Conservation (phyloP, 2,113 vertebrate genomes). For the Rhombomys opimus region DNA sequence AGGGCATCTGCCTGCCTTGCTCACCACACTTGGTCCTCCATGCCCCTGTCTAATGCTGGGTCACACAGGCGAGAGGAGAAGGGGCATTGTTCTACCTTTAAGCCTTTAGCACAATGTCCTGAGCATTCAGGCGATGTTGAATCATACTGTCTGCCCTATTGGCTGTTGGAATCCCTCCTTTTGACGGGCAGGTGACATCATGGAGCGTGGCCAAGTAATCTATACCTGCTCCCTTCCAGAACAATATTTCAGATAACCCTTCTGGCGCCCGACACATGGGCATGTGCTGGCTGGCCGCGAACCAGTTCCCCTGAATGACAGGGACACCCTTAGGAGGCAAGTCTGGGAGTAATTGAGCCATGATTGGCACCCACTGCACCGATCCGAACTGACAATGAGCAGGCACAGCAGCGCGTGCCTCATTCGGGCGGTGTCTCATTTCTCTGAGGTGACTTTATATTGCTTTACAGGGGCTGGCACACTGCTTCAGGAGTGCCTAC, state of each 20-base stretch:
- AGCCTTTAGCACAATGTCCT: neutral
- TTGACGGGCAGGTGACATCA: neutral
- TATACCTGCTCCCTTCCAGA: neutral
- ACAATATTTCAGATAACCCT: neutral
- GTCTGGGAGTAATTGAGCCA: slow-evolving; percentile 62
- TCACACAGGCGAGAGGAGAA: neutral
- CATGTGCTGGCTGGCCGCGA: neutral
- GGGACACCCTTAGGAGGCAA: slow-evolving; percentile 3
- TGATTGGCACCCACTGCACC: slow-evolving; percentile 34
- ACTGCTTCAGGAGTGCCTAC: neutral
- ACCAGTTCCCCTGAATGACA: neutral
- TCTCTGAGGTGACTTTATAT: slow-evolving; percentile 68
- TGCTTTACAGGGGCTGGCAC: slow-evolving; percentile 58
- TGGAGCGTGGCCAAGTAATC: neutral
- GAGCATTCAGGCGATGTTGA: neutral
- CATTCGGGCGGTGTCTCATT: slow-evolving; percentile 71
- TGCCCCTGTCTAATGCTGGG: neutral
- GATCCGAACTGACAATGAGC: slow-evolving; percentile 41
- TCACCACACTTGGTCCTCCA: neutral
- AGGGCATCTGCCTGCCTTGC: neutral
- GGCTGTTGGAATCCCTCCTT: neutral
- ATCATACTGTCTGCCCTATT: neutral
- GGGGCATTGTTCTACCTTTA: neutral
- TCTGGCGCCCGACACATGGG: neutral
- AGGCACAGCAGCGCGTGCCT: neutral